Evolutionary conservation across 1,140 invertebrate species (phyloP).

Genomic region (Aricia agestis): DNA sequence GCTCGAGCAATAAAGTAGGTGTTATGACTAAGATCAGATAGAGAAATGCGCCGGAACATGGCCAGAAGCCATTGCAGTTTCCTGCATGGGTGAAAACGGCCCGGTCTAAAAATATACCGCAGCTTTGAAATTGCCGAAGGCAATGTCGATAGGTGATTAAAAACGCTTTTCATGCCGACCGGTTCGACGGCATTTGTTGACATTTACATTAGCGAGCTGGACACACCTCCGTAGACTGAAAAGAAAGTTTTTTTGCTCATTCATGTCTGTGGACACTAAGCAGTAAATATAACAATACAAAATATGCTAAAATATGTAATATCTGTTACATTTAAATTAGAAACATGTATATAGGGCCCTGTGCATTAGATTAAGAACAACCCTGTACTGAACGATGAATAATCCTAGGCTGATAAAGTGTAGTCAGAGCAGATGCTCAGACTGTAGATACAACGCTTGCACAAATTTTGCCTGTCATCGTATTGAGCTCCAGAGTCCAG

Average conservation of each 20-base stretch:
- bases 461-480: neutral
- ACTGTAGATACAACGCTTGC: neutral
- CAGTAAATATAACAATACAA: too few species aligned
- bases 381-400: neutral
- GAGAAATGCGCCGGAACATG: neutral
- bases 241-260: conserved; percentile 16
- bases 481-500: neutral
- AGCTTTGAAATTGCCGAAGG: conserved; percentile 40
- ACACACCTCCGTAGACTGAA: neutral
- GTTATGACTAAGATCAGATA: conserved; percentile 13
- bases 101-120: conserved; percentile 32
- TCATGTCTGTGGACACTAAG: neutral
- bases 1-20: conserved; percentile 4
- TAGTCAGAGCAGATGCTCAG: too few species aligned
- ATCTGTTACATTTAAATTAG: too few species aligned
- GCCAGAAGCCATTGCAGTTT: conserved; percentile 21
- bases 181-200: conserved; percentile 57
- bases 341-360: too few species aligned
- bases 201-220: conserved; percentile 35
- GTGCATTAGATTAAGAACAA: too few species aligned
- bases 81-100: conserved; percentile 21
- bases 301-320: too few species aligned
- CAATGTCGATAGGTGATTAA: conserved; percentile 45
- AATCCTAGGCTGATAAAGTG: neutral
- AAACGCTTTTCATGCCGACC: conserved; percentile 51